A percentile compares a stretch with the other conserved stretches of the same genome.
Evolutionary conservation across 2,113 vertebrate genomes (phyloP).

Genomic region (Engystomops pustulosus): DNA sequence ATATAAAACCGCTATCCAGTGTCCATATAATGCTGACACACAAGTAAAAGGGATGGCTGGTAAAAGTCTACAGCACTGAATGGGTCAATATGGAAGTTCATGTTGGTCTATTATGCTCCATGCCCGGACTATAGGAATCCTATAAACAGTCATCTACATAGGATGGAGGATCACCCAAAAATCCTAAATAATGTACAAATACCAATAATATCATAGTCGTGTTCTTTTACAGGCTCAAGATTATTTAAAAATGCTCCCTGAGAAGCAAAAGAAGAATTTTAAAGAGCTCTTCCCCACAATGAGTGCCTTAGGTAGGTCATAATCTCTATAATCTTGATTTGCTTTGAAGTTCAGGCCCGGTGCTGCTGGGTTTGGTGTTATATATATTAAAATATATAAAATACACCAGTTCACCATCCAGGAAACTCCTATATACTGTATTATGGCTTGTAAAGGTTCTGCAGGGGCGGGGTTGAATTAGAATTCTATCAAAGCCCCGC

Average conservation of each 20-base stretch:
- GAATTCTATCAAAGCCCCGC: neutral
- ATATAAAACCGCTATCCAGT: neutral
- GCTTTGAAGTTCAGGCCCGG: no score
- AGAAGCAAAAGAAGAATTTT: constrained; percentile 77
- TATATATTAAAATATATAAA: neutral
- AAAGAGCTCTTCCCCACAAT: constrained; percentile 73
- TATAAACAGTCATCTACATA: neutral
- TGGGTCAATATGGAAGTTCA: neutral
- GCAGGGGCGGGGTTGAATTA: neutral
- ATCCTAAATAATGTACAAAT: no score
- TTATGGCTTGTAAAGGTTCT: no score
- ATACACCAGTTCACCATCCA: no score
- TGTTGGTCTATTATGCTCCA: no score
- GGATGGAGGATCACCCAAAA: neutral
- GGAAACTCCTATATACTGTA: no score
- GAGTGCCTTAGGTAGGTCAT: constrained; percentile 65
- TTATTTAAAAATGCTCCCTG: constrained; percentile 74
- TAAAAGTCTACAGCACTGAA: neutral
- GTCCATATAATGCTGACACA: neutral
- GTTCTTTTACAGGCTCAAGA: constrained; percentile 71
- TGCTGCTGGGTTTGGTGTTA: no score
- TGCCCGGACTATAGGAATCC: no score
- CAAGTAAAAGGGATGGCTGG: neutral
- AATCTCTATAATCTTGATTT: neutral
- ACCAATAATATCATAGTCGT: neutral